Base-by-base conservation (phyloP, 1,140 invertebrate genomes). In the Periplaneta americana region DNA sequence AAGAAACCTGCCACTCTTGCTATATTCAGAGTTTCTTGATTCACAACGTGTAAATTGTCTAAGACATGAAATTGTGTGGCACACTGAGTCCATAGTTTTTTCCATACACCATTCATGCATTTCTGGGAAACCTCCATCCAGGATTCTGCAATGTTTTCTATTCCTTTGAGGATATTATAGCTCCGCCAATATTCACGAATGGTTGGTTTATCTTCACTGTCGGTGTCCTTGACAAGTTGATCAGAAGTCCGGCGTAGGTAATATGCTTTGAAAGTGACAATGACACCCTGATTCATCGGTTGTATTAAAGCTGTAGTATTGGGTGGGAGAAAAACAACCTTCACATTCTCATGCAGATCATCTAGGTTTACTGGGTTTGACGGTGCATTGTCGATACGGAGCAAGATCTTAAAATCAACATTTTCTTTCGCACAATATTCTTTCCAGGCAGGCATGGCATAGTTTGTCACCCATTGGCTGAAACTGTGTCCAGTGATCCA, bases 351-450 rank as follows among this genome's bases (percentile, higher is more conserved):
- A 79, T 86, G 83, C 13, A 84, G 48, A 83, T 87, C 81, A 81
- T 81, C 83, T 83, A 74, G 81, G 85, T 76, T 76, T 34, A 80
- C 78, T 80, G 84, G 83, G 84, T 90, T 88, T 74, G 86, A 84
- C 75, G 87, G 83, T 79, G 86, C 87, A 83, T 89, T 90, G 83
- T 90, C 89, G 8, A 90, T 82, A 79, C 90, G 82, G 37, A 91
- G 83, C 22, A 89, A 79, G 80, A 88, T 85, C 86, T 89, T 88
- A 85, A 87, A 89, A 31, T 84, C 84, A 37, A 88, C 15, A 84
- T 82, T 87, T 83, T 82, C 88, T 87, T 78, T 66, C 81, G 75
- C 34, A 85, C n/a, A 85, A 84, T 87, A 88, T 74, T 81, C 34
- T 85, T 86, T 82, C 66, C 86, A 84, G 80, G 84, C 84, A 33